Evolutionary conservation across 30 jellyfish, hydroid and myxozoan species (phyloP), one percentile per base, ranked within the genome.

Genomic region (Chironex yamaguchii): DNA sequence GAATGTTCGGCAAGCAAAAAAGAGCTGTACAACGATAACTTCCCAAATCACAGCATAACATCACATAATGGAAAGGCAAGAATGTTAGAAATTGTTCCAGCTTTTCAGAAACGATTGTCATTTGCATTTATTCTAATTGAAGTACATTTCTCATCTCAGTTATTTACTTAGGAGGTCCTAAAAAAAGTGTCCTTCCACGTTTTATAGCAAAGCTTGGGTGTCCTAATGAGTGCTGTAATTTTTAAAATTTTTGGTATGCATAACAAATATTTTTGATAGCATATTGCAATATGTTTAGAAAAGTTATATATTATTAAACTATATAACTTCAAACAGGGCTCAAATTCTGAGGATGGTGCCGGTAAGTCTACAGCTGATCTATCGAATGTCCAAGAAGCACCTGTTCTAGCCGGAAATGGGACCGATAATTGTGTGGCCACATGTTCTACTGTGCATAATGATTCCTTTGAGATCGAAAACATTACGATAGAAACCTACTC

Each of bases 41-140:
- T 76, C 54, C 62, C 79, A 13, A 76, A 49, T 76, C 88, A 72
- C 26, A 72, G 29, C 76, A 72, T 72, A 0, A 52, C 34, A 36
- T 48, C 86, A 36, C 86, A 72, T 72, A 72, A 31, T 71, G 86
- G 86, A 72, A 72, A 48, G 2, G 86, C 86, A 72, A 72, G 52
- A 36, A 72, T 72, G 50, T 36, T 49, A 34, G 86, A 72, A 4
- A 35, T 72, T 31, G 49, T 34, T 17, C 69, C 76, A 4, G 52
- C 86, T 23, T 36, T 49, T 49, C 86, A 72, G 86, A 35, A 34
- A 34, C 23, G 42, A 72, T 72, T 72, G 76, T 52, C 23, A 34
- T 72, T 72, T 34, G 28, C 74, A n/a, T n/a, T n/a, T n/a, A n/a
- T n/a, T n/a, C n/a, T n/a, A n/a, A n/a, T n/a, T n/a, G n/a, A n/a